Percentiles rank a stretch among this genome's conserved stretches.
Conservation (phyloP, 2,113 vertebrate genomes). For the Mormoops blainvillei region DNA sequence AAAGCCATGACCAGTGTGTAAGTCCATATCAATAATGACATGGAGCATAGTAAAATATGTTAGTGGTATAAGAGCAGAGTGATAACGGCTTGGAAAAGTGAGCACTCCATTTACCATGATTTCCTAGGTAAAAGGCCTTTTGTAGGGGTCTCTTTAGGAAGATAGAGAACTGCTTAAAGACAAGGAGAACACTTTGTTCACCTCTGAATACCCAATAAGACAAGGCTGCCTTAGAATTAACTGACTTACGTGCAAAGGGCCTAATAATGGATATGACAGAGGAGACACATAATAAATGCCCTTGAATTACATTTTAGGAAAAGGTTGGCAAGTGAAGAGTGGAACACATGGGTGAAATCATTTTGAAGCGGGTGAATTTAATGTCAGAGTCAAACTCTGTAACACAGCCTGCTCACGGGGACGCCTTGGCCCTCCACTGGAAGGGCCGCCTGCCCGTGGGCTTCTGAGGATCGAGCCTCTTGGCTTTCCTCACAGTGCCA, state of each 20-base stretch:
- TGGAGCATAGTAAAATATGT: not conserved
- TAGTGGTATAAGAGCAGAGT: not conserved
- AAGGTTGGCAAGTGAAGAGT: not conserved
- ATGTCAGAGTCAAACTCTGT: not conserved
- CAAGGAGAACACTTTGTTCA: not conserved
- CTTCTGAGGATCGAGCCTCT: not conserved
- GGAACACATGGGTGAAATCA: not conserved
- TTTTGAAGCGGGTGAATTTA: not conserved
- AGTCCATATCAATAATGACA: not conserved
- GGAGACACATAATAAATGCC: not conserved
- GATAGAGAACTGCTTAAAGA: not conserved
- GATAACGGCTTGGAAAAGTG: not conserved
- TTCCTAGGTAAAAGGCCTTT: not conserved
- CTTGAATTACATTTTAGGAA: not conserved
- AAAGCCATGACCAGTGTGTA: not conserved
- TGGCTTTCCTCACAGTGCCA: not conserved
- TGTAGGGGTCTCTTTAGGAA: not conserved
- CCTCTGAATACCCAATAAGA: not conserved
- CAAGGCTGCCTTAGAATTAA: not conserved
- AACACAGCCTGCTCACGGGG: not conserved
- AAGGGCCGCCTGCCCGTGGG: not conserved
- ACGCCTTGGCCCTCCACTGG: not conserved
- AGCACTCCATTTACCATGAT: not conserved
- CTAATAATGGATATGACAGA: not conserved
- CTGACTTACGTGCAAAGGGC: not conserved